phyloP scores from a whole-genome alignment of 2,113 vertebrate genomes.

The Steatornis caripensis region DNA sequence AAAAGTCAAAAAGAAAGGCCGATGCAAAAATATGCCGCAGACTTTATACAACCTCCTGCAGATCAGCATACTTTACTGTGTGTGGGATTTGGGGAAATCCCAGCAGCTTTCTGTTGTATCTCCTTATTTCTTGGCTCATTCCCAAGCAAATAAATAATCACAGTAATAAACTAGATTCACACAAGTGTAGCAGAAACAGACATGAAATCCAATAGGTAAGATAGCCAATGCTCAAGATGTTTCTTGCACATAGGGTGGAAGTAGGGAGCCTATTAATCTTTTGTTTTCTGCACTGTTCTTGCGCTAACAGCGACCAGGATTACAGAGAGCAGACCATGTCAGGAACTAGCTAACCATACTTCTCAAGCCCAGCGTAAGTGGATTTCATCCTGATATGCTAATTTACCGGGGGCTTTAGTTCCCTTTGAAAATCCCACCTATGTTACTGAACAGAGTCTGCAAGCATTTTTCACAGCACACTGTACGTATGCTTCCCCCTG shows the following conservation, averaged over 20 bases:
- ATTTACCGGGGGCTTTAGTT: not conserved
- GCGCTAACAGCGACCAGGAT: not conserved
- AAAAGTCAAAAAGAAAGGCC: not conserved
- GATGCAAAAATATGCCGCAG: not conserved
- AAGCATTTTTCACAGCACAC: accelerated
- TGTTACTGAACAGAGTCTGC: not conserved
- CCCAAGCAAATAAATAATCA: constrained; percentile 6
- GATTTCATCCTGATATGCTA: not conserved
- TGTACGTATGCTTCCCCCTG: accelerated
- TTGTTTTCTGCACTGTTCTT: not conserved
- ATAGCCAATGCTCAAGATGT: not conserved
- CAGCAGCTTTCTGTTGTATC: constrained; percentile 18
- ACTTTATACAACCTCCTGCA: constrained; percentile 20
- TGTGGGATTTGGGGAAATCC: constrained; percentile 41
- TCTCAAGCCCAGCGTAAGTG: not conserved
- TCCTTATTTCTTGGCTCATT: not conserved
- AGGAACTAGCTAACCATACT: not conserved
- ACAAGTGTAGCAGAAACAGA: not conserved
- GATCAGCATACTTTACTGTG: not conserved
- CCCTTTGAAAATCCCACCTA: not conserved
- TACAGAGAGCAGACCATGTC: not conserved
- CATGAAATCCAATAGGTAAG: not conserved
- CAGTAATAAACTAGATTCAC: not conserved
- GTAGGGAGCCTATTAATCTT: not conserved
- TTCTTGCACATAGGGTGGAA: not conserved